Evolutionary conservation across 1,140 invertebrate genomes (phyloP).

Genomic region (Zaprionus ghesquierei): DNA sequence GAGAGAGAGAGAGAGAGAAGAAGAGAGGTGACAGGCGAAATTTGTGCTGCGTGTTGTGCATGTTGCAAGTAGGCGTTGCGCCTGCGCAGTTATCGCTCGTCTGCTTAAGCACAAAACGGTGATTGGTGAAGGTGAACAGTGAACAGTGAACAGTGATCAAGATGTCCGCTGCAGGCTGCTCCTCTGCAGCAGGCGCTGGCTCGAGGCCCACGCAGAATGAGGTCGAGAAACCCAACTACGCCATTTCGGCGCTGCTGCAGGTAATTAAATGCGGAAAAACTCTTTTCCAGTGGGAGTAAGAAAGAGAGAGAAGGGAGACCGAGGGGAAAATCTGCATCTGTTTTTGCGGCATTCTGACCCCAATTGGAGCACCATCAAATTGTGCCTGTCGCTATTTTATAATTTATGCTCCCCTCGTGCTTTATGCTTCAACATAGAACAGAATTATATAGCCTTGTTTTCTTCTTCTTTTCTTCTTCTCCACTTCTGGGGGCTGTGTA

Average conservation of each 20-base stretch:
- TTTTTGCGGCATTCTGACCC: conserved; percentile 33
- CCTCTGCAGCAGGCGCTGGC: background rate
- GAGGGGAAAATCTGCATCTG: background rate
- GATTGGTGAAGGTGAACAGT: background rate
- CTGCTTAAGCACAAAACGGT: background rate
- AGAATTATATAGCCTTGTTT: conserved; percentile 61
- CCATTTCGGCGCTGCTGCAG: conserved; percentile 4
- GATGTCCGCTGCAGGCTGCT: conserved; percentile 7
- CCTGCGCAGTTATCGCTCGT: conserved; percentile 29
- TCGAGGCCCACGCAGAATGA: background rate
- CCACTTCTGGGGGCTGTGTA: background rate
- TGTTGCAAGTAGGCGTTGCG: conserved; percentile 61
- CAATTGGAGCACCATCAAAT: conserved; percentile 58
- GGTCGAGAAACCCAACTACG: conserved; percentile 23
- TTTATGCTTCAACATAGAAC: no score
- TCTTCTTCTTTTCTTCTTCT: conserved; percentile 5
- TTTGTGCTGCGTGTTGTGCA: conserved; percentile 30
- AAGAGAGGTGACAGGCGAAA: background rate
- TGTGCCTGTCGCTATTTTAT: conserved; percentile 31
- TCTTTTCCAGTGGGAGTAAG: background rate
- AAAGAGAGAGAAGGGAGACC: background rate
- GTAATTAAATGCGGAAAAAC: background rate
- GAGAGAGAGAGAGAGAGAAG: background rate
- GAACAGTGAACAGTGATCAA: background rate
- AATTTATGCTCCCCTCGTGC: conserved; percentile 67